Percentiles rank a stretch among this genome's conserved stretches.
phyloP scores from a whole-genome alignment of 1,140 invertebrate species.

The Rhysida immarginata region DNA sequence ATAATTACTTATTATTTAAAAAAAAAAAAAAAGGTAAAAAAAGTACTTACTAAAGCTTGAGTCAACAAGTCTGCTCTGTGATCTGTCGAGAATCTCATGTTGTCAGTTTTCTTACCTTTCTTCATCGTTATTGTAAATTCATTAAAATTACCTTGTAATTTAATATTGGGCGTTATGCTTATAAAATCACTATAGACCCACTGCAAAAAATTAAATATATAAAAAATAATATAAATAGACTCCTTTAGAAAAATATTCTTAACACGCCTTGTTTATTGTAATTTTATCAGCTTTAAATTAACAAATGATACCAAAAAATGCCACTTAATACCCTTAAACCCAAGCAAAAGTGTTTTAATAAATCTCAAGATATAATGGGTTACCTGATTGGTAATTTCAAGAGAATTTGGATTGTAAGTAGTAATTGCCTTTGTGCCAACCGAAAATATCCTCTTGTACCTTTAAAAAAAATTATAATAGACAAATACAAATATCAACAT shows the following conservation, averaged over 20 bases:
- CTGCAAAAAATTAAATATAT: slow-evolving; percentile 24
- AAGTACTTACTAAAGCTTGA: slow-evolving; percentile 40
- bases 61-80: slow-evolving; percentile 81
- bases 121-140: slow-evolving; percentile 74
- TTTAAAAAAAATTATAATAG: slow-evolving; percentile 28
- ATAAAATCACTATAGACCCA: slow-evolving; percentile 39
- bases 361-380: too few relatives aligned
- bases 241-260: too few relatives aligned
- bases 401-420: slow-evolving; percentile 84
- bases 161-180: slow-evolving; percentile 30
- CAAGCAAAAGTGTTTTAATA: too few relatives aligned
- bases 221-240: too few relatives aligned
- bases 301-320: too few relatives aligned
- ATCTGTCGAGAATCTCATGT: slow-evolving; percentile 95
- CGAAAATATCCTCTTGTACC: slow-evolving; percentile 94
- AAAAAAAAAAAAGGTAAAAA: slow-evolving; percentile 16
- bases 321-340: too few relatives aligned
- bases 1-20: too few relatives aligned
- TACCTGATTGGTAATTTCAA: slow-evolving; percentile 86
- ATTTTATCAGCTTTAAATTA: too few relatives aligned
- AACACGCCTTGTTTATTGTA: too few relatives aligned
- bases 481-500: too few relatives aligned
- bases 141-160: slow-evolving; percentile 25
- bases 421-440: slow-evolving; percentile 89
- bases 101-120: slow-evolving; percentile 70